Percentiles rank a stretch among this genome's conserved stretches.
phyloP scores from a whole-genome alignment of 92 coral and sea anemone genomes.

The Chrysogorgia sp. region DNA sequence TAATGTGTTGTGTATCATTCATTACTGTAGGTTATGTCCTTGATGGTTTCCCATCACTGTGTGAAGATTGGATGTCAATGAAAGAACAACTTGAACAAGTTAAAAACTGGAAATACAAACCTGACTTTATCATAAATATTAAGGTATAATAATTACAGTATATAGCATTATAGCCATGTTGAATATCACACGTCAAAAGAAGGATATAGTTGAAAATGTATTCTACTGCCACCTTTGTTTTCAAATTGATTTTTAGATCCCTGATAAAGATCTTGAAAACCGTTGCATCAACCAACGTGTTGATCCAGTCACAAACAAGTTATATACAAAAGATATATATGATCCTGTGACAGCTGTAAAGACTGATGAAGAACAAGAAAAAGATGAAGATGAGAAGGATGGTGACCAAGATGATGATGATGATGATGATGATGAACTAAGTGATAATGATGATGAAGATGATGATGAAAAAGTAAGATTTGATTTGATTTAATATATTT shows the following conservation, averaged over 20 bases:
- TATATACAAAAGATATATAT: constrained; percentile 82
- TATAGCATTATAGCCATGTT: not conserved
- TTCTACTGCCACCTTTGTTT: no score
- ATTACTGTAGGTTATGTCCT: constrained; percentile 77
- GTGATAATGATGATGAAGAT: constrained; percentile 45
- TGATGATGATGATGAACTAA: constrained; percentile 68
- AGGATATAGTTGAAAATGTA: no score
- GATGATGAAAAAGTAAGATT: constrained; percentile 75
- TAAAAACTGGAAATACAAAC: constrained; percentile 79
- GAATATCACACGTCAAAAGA: no score
- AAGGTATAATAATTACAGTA: constrained; percentile 60
- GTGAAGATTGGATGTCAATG: constrained; percentile 96
- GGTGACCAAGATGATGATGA: constrained; percentile 71
- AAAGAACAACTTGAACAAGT: constrained; percentile 95
- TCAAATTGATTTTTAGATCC: constrained; percentile 69
- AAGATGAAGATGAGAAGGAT: constrained; percentile 69
- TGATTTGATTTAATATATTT: no score
- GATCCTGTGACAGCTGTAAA: constrained; percentile 61
- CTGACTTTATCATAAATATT: constrained; percentile 88
- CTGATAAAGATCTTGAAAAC: constrained; percentile 86
- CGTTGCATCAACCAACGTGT: constrained; percentile 85
- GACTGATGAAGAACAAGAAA: constrained; percentile 48
- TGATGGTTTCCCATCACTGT: constrained; percentile 95
- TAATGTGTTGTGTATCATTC: not conserved
- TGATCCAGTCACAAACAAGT: constrained; percentile 81